Evolutionary conservation across 2,888 invertebrate genomes (phyloP), one percentile per base, ranked within the genome.

Genomic region (Tolmerus cingulatus): DNA sequence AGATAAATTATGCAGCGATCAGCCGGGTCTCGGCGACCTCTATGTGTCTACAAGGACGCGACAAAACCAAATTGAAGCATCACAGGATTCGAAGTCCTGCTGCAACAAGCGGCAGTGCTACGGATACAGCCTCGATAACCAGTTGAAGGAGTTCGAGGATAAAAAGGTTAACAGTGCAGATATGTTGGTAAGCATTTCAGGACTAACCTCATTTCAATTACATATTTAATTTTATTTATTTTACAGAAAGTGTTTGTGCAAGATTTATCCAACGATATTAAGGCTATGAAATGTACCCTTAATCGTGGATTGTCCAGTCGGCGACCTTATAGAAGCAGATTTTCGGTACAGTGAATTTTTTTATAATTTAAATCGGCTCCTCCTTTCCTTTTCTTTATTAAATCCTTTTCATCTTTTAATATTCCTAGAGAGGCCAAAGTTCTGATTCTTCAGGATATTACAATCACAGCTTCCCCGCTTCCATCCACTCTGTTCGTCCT

Each of bases 401-500:
- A 78, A 30, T 78, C n/a, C 23, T 7, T 40, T n/a, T 40, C 55
- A 19, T 55, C 55, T 23, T 23, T 19, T 23, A 51, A 40, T 79
- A 79, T 46, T 46, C 43, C 23, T 3, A 79, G 46, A 19, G 8
- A 0, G 5, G 30, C 4, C n/a, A 43, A 37, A 79, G 0, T 46
- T 2, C 66, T 19, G 2, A 55, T 16, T 2, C 55, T 19, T 7
- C 14, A 55, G 5, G 43, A 40, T 19, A 19, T 9, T 34, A 12
- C 5, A 9, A 55, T 16, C 14, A 5, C 1, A 76, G 74, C 51
- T 92, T 90, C 27, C 92, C 92, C 4, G 91, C 90, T 2, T 90
- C 90, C 0, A 92, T 92, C 37, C 90, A 89, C 9, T 89, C 90
- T 27, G 91, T 92, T 5, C 89, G 89, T 14, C 90, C 90, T 27